Evolutionary conservation across 2,113 vertebrate species (phyloP).

Genomic region (Boleophthalmus pectinirostris): DNA sequence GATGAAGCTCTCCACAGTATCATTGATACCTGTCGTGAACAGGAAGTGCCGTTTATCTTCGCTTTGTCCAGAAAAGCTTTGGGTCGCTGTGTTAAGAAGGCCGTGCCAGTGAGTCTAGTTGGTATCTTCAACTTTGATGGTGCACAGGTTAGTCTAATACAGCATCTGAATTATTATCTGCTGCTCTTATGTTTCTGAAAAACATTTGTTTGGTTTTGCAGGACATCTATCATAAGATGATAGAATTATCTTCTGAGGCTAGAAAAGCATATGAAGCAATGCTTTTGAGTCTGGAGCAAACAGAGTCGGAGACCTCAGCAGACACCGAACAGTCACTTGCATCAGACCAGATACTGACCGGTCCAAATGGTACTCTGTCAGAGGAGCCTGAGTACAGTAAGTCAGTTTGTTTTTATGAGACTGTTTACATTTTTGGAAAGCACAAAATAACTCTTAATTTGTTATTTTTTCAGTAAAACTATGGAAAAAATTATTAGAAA

Average conservation of each 20-base stretch:
- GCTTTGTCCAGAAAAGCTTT: slow-evolving; percentile 92
- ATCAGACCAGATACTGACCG: slow-evolving; percentile 10
- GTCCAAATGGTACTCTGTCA: slow-evolving; percentile 35
- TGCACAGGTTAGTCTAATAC: slow-evolving; percentile 84
- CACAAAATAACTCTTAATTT: not conserved
- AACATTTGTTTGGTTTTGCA: slow-evolving; percentile 35
- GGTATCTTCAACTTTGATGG: slow-evolving; percentile 99
- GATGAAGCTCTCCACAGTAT: slow-evolving; percentile 94
- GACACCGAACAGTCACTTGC: slow-evolving; percentile 13
- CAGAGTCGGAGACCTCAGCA: slow-evolving; percentile 26
- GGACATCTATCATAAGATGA: slow-evolving; percentile 95
- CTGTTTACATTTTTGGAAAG: not conserved
- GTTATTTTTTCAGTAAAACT: slow-evolving; percentile 64
- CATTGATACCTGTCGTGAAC: slow-evolving; percentile 88
- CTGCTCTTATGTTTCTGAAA: not conserved
- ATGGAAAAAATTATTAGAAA: slow-evolving; percentile 78
- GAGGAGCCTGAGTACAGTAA: slow-evolving; percentile 89
- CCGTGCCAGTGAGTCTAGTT: slow-evolving; percentile 94
- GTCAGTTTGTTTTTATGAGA: slow-evolving; percentile 37
- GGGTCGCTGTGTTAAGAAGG: slow-evolving; percentile 94
- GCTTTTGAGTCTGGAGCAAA: slow-evolving; percentile 77
- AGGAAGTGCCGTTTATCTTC: slow-evolving; percentile 92
- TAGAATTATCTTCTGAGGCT: slow-evolving; percentile 89
- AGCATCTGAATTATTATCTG: not conserved
- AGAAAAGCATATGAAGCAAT: slow-evolving; percentile 87